phyloP scores from a whole-genome alignment of 2,113 vertebrate species.

The Cathartes aura region DNA sequence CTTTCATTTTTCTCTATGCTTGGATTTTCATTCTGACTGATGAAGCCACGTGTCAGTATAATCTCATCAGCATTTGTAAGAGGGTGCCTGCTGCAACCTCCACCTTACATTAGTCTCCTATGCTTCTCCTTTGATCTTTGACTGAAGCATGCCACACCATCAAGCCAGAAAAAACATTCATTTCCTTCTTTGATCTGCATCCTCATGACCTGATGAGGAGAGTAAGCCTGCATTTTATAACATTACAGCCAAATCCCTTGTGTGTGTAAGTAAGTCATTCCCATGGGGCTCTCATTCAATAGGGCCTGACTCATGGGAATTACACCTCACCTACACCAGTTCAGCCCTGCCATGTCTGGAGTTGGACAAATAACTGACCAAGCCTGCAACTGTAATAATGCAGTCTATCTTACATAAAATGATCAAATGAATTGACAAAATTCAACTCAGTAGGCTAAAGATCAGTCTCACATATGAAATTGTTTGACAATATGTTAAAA shows the following conservation, averaged over 20 bases:
- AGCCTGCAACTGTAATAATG: not conserved
- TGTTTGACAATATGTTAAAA: not conserved
- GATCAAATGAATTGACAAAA: not conserved
- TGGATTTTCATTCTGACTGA: constrained; percentile 23
- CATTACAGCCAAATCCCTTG: not conserved
- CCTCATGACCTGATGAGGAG: not conserved
- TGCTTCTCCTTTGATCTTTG: constrained; percentile 30
- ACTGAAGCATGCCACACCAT: not conserved
- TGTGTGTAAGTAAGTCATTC: not conserved
- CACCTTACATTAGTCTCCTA: not conserved
- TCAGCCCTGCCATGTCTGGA: not conserved
- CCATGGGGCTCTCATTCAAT: not conserved
- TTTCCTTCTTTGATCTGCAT: constrained; percentile 19
- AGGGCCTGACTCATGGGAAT: not conserved
- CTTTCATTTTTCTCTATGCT: not conserved
- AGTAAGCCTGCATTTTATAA: not conserved
- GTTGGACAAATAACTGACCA: not conserved
- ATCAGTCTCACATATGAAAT: not conserved
- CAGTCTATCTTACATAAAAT: not conserved
- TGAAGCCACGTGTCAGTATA: not conserved
- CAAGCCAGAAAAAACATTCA: not conserved
- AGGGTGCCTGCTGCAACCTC: not conserved
- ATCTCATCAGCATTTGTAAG: not conserved
- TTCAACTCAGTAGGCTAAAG: not conserved
- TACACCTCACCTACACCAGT: not conserved